Conservation (phyloP, 2,797 vertebrate species). For the Cephalopachus bancanus region DNA sequence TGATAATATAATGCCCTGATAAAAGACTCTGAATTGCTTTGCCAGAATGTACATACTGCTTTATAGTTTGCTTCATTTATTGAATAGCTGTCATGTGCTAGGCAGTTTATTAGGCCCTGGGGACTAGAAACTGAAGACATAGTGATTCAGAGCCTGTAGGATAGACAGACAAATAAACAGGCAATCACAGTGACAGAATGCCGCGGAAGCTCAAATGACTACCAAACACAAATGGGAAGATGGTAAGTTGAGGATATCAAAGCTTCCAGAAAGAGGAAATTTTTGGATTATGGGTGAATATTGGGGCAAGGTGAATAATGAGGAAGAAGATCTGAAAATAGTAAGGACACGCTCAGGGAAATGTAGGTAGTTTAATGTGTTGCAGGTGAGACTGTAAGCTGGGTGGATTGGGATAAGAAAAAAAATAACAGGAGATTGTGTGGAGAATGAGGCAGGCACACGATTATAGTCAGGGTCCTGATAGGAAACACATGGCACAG, state of each 20-base stretch:
- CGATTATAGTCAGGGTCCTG: neutral
- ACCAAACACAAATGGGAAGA: neutral
- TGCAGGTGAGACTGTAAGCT: neutral
- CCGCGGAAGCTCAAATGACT: neutral
- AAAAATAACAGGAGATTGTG: neutral
- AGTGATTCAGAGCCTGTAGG: neutral
- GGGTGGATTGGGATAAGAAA: neutral
- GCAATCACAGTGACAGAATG: neutral
- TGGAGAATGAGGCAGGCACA: neutral
- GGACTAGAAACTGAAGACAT: neutral
- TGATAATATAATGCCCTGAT: neutral
- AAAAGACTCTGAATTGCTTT: neutral
- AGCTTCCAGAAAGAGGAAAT: neutral
- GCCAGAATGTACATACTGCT: neutral
- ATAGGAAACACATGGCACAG: neutral
- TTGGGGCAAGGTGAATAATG: neutral
- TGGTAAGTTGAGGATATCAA: neutral
- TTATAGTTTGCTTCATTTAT: constrained; percentile 25
- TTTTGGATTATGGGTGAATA: neutral
- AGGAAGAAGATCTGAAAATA: neutral
- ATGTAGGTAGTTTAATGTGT: neutral
- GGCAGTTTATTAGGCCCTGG: neutral
- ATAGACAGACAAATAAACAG: neutral
- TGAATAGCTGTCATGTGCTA: neutral
- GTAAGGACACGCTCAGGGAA: neutral